Evolutionary conservation across 2,888 invertebrate species (phyloP), one percentile per base, ranked within the genome.

Genomic region (Penaeus monodon): DNA sequence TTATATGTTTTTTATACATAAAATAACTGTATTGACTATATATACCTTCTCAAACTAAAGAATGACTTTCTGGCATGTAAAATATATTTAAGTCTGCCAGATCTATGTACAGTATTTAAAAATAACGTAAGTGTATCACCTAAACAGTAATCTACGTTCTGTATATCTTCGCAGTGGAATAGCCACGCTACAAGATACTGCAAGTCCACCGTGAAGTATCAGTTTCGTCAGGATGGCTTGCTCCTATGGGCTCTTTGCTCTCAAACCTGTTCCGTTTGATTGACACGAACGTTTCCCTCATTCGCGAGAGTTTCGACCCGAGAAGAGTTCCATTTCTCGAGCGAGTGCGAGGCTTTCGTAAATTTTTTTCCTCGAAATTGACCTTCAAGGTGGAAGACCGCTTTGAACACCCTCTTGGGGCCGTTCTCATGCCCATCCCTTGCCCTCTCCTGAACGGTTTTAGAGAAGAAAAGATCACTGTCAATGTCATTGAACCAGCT

Each of bases 401-500:
- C 57, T 64, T 80, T 33, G 76, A n/a, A 63, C 20, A 27, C 63
- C 64, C 68, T 76, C 44, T 66, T 79, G 2, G 64, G 8, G 8
- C 38, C 64, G 1, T 76, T 77, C 29, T 79, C 33, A 7, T 38
- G 49, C 24, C 24, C 68, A 7, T 85, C 29, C 64, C 78, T 85
- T 22, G 65, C 78, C 63, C 29, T 78, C 63, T 57, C 68, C 70
- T n/a, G 65, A 64, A 27, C 33, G 14, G 29, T 70, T 68, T n/a
- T 24, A 22, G 27, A 86, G 78, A 89, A 89, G 82, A 89, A 89
- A 8, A 89, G 81, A 70, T 82, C 89, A 27, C 73, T 65, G 24
- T 89, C 89, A 78, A 89, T 88, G 29, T 89, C 86, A 63, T 89
- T 86, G 84, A 89, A 86, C 10, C 29, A 57, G 76, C 76, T 65